Evolutionary conservation across 2,888 invertebrate genomes (phyloP).

Genomic region (Gasteruption jaculator): DNA sequence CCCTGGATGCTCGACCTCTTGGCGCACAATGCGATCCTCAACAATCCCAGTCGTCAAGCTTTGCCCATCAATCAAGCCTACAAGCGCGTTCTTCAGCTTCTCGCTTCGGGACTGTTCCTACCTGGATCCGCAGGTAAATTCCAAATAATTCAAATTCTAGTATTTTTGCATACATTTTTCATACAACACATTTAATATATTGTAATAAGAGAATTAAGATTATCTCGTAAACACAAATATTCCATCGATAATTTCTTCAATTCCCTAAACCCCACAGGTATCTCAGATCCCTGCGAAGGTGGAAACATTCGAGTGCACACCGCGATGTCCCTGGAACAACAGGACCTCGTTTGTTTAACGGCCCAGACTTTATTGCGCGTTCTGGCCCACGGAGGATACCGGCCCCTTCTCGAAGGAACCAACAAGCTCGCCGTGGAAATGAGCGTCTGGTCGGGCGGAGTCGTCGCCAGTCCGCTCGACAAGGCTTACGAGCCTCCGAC

Average conservation of each 20-base stretch:
- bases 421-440: slow-evolving; percentile 78
- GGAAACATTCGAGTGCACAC: slow-evolving; percentile 87
- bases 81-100: slow-evolving; percentile 79
- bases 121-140: slow-evolving; percentile 78
- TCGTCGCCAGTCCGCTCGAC: slow-evolving; percentile 92
- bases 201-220: neutral
- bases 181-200: neutral
- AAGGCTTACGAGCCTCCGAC: slow-evolving; percentile 83
- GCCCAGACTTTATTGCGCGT: slow-evolving; percentile 91
- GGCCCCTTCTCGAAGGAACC: slow-evolving; percentile 72
- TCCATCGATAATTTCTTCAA: neutral
- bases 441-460: slow-evolving; percentile 90
- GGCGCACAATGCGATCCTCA: slow-evolving; percentile 95
- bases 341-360: slow-evolving; percentile 89
- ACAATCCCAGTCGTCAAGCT: slow-evolving; percentile 89
- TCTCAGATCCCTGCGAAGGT: slow-evolving; percentile 91
- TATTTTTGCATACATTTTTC: slow-evolving; percentile 2
- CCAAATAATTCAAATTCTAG: neutral
- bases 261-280: slow-evolving; percentile 48
- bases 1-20: slow-evolving; percentile 97
- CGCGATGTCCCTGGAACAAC: slow-evolving; percentile 83
- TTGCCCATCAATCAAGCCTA: slow-evolving; percentile 87
- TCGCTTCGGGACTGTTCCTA: slow-evolving; percentile 91
- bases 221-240: neutral
- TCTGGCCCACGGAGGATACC: slow-evolving; percentile 88